These are phyloP conservation scores for Carapus acus DNA, from an alignment of 2,797 vertebrate genomes.

Conservation along the genomic window DNA sequence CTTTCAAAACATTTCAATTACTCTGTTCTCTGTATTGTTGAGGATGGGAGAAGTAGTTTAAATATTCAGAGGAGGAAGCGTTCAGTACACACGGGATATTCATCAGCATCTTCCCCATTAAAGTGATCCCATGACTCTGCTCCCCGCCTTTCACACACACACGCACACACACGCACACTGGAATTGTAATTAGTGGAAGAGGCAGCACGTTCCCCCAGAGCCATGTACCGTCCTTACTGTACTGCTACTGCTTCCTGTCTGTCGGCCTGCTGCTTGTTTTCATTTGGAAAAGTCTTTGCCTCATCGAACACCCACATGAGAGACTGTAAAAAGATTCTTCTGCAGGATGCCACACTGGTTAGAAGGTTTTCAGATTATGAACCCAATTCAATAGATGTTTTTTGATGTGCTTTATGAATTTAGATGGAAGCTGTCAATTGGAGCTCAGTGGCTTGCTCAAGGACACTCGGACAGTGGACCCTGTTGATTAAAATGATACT, in stretches of 20 bases:
- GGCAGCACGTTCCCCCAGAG: conserved; percentile 46
- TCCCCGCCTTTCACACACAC: conserved; percentile 46
- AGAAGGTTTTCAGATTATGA: conserved; percentile 16
- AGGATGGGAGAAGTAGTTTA: conserved; percentile 30
- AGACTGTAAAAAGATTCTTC: conserved; percentile 22
- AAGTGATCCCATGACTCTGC: conserved; percentile 40
- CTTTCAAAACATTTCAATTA: conserved; percentile 26
- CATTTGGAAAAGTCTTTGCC: conserved; percentile 43
- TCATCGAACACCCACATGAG: conserved; percentile 42
- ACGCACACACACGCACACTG: conserved; percentile 39
- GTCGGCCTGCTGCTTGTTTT: conserved; percentile 36
- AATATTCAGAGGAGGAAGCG: conserved; percentile 51
- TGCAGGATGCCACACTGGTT: conserved; percentile 2
- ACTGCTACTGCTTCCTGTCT: conserved; percentile 33
- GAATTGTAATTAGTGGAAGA: conserved; percentile 60
- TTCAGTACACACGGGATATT: conserved; percentile 46
- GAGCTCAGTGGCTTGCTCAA: no score
- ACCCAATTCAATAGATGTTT: conserved; percentile 5
- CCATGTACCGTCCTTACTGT: conserved; percentile 46
- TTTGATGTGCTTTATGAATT: neutral
- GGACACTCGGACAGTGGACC: no score
- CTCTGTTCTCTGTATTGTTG: conserved; percentile 34
- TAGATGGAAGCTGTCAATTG: no score
- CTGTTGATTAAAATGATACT: no score
- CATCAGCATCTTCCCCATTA: conserved; percentile 60